phyloP scores from a whole-genome alignment of 2,797 vertebrate species.

The Rhynchotus rufescens region DNA sequence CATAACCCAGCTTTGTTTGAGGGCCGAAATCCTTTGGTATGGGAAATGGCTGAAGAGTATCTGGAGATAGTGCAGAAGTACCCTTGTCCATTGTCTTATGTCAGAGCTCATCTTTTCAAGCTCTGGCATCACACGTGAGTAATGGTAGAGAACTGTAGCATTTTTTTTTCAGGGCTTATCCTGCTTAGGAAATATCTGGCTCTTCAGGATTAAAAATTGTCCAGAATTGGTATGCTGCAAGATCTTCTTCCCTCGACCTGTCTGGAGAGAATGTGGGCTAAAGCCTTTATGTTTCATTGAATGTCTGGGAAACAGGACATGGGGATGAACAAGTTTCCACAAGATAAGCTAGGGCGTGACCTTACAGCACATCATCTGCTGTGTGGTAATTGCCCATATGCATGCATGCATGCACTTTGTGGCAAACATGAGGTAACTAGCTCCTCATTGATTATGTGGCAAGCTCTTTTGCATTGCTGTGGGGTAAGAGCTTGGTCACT shows the following conservation, averaged over 20 bases:
- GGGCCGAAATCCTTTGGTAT: constrained; percentile 90
- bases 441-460: background rate
- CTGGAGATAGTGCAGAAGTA: constrained; percentile 89
- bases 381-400: background rate
- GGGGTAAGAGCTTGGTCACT: background rate
- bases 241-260: background rate
- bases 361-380: background rate
- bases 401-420: background rate
- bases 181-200: background rate
- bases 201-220: background rate
- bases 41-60: constrained; percentile 97
- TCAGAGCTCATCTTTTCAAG: constrained; percentile 97
- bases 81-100: constrained; percentile 91
- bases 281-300: background rate
- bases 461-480: background rate
- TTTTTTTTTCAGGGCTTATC: background rate
- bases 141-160: background rate
- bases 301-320: background rate
- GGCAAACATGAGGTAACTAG: background rate
- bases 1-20: constrained; percentile 97
- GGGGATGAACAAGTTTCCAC: background rate
- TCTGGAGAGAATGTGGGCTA: background rate
- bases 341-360: background rate
- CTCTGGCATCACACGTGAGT: constrained; percentile 98
- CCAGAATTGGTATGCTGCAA: background rate